A percentile compares a stretch with the other conserved stretches of the same genome.
phyloP scores from a whole-genome alignment of 2,113 vertebrate species.

The Otocyon megalotis region DNA sequence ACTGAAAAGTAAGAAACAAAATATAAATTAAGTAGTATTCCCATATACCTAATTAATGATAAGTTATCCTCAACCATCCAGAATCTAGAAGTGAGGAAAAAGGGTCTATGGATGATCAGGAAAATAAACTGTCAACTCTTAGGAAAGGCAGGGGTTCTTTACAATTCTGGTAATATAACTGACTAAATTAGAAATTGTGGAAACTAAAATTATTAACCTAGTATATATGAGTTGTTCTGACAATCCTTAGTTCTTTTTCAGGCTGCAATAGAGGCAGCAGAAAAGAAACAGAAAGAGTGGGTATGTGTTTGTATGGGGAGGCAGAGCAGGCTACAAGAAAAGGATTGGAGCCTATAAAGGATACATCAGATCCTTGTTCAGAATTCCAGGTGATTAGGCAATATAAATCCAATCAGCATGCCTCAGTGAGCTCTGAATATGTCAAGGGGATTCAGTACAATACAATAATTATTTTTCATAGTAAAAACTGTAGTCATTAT shows the following conservation, averaged over 20 bases:
- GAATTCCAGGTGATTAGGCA: not conserved
- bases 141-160: not conserved
- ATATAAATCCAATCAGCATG: not conserved
- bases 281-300: not conserved
- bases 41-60: not conserved
- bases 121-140: not conserved
- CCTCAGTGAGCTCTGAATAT: not conserved
- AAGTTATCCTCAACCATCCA: not conserved
- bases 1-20: conserved; percentile 12
- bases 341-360: not conserved
- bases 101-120: not conserved
- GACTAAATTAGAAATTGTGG: not conserved
- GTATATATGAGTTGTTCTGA: not conserved
- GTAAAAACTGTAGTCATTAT: not conserved
- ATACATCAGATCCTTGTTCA: not conserved
- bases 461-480: not conserved
- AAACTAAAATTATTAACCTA: not conserved
- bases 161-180: not conserved
- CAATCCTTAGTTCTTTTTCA: not conserved
- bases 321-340: not conserved
- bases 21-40: conserved; percentile 7
- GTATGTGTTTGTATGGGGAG: not conserved
- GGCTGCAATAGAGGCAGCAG: not conserved
- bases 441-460: not conserved
- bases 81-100: not conserved